Evolutionary conservation across 2,113 vertebrate species (phyloP).

Genomic region (Sylvia atricapilla): DNA sequence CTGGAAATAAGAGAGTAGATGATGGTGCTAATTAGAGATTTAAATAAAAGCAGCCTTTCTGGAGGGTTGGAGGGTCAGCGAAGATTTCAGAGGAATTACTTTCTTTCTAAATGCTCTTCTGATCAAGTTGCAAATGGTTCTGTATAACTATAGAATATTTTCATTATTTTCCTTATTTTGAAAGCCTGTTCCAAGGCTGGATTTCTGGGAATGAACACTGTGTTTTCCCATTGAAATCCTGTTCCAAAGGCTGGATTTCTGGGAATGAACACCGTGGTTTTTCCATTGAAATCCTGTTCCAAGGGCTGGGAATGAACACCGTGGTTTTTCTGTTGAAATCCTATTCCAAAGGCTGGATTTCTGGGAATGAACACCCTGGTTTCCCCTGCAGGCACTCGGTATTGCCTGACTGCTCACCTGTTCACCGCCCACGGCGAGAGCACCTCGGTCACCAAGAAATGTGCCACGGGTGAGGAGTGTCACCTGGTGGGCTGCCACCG

Average conservation of each 20-base stretch:
- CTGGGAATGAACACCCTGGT: not conserved
- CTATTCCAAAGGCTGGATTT: too few species aligned
- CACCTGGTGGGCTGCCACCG: conserved; percentile 78
- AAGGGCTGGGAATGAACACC: fast-evolving
- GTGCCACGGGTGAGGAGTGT: conserved; percentile 80
- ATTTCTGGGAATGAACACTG: too few species aligned
- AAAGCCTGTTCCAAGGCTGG: too few species aligned
- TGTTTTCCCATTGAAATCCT: too few species aligned
- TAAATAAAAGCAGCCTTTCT: not conserved
- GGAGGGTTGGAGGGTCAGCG: not conserved
- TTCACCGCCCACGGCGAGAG: conserved; percentile 80
- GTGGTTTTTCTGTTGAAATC: not conserved
- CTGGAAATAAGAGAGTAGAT: not conserved
- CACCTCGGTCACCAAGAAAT: conserved; percentile 83
- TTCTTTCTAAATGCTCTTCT: not conserved
- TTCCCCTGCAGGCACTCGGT: conserved; percentile 73
- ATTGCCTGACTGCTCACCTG: conserved; percentile 83
- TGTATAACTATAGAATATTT: not conserved
- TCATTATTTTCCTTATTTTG: not conserved
- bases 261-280: not conserved
- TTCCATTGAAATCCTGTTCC: not conserved
- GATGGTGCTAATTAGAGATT: not conserved
- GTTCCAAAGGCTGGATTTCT: fast-evolving
- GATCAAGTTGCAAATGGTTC: not conserved
- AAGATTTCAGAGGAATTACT: not conserved